Base-by-base conservation (phyloP, 2,797 vertebrate genomes). In the Stomatorhinus walkeri region DNA sequence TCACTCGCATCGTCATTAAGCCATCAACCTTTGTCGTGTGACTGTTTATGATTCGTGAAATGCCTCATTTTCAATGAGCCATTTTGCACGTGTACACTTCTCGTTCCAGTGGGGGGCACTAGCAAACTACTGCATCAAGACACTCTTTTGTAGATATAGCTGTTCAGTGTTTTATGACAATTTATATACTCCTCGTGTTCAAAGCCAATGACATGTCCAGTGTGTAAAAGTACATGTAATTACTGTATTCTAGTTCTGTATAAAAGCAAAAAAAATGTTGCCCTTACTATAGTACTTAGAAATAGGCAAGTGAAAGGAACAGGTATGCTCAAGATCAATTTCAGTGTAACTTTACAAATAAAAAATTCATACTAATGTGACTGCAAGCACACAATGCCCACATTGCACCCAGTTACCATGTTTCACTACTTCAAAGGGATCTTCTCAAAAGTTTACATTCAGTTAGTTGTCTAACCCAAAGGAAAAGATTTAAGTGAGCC, bases 41-140 rank as follows among this genome's bases (percentile, higher is more conserved):
- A 87, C 59, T 43, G 36, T 83, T 64, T 88, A 14, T 10, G 48
- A 76, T 36, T 24, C 40, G 4, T 28, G 14, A 79, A 86, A 59
- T 59, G 49, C 85, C 24, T 61, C 56, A 46, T 88, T 87, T 88
- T 68, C 12, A 76, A 49, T 9, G 48, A 85, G 43, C 43, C 56
- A 76, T 14, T 59, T 87, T 68, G 36, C 32, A 88, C 48, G 51
- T 68, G 9, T 87, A 88, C 54, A 52, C 4, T 10, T 87, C 28
- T 93, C 93, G 91, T 93, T 95, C 32, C 94, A 94, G 94, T 94
- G 94, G 93, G 94, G 68, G 95, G 94, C 94, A 94, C 94, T 95
- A 93, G 91, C 84, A 81, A 85, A 94, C 52, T 56, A 93, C 93
- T 91, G 92, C 91, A 92, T 91, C 93, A 94, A 91, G 89, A 91